A percentile compares a stretch with the other conserved stretches of the same genome.
Conservation (phyloP, 2,888 invertebrate genomes). For the Ophion costatus region DNA sequence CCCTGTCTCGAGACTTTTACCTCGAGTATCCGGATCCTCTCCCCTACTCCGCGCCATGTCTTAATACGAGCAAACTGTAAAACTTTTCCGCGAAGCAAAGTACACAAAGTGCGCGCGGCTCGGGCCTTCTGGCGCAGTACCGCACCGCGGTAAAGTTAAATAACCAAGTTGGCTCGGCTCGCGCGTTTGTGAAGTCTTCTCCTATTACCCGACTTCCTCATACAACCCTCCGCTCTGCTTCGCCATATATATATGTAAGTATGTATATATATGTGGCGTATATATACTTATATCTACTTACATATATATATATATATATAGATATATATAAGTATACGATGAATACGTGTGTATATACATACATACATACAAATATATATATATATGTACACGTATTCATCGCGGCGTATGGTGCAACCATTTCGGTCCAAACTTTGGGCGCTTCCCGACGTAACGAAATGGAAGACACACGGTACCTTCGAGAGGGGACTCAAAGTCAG, state of each 20-base stretch:
- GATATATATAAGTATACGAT: conserved; percentile 37
- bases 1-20: conserved; percentile 41
- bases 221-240: conserved; percentile 41
- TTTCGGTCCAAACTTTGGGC: conserved; percentile 54
- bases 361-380: conserved; percentile 55
- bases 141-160: conserved; percentile 69
- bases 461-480: conserved; percentile 7
- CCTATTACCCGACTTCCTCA: conserved; percentile 59
- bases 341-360: too few species aligned
- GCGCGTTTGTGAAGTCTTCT: conserved; percentile 60
- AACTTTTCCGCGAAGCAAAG: conserved; percentile 73
- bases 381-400: conserved; percentile 35
- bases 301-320: conserved; percentile 52
- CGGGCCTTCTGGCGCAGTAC: conserved; percentile 44
- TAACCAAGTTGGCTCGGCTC: conserved; percentile 66
- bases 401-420: conserved; percentile 47
- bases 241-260: conserved; percentile 48
- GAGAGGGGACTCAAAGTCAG: not conserved
- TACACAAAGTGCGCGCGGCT: conserved; percentile 59
- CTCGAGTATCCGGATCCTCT: conserved; percentile 58
- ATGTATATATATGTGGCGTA: not conserved
- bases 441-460: conserved; percentile 19
- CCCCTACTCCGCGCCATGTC: conserved; percentile 57
- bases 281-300: too few species aligned
- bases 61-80: conserved; percentile 75